These are phyloP conservation scores for Cecidostiba fungosa DNA, from an alignment of 2,888 invertebrate genomes.

Conservation along the genomic window DNA sequence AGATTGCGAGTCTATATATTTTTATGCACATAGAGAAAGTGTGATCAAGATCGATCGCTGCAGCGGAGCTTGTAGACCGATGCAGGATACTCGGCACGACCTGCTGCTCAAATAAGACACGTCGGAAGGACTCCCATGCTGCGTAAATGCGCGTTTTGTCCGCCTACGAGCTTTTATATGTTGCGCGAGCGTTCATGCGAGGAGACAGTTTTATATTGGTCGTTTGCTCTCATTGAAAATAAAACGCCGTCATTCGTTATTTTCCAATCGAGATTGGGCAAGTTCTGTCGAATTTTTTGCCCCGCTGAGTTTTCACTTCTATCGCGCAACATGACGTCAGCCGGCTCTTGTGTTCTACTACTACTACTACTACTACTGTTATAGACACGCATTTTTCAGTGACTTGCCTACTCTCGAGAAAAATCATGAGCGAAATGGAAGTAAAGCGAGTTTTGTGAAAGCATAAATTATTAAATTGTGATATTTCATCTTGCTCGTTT, in stretches of 20 bases:
- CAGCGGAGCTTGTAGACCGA: not conserved
- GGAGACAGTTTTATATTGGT: not conserved
- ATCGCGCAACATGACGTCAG: not conserved
- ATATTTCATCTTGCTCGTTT: not conserved
- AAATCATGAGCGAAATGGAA: not conserved
- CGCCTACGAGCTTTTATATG: not conserved
- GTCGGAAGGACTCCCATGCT: not conserved
- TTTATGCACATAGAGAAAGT: conserved; percentile 17
- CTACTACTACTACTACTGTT: too few species aligned
- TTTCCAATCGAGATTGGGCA: not conserved
- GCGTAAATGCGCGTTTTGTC: too few species aligned
- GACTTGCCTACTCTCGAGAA: not conserved
- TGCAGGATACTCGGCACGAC: not conserved
- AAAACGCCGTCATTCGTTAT: not conserved
- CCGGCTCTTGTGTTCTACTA: not conserved
- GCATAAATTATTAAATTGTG: not conserved
- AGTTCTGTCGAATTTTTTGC: not conserved
- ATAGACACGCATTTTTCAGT: not conserved
- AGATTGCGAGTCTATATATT: not conserved
- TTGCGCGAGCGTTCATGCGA: not conserved
- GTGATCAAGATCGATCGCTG: conserved; percentile 28
- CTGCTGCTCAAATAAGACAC: not conserved
- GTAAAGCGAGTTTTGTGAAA: not conserved
- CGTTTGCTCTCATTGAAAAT: not conserved
- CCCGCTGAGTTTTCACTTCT: not conserved